These are phyloP conservation scores for Amorpha juglandis DNA, from an alignment of 2,888 invertebrate genomes.

Conservation along the genomic window DNA sequence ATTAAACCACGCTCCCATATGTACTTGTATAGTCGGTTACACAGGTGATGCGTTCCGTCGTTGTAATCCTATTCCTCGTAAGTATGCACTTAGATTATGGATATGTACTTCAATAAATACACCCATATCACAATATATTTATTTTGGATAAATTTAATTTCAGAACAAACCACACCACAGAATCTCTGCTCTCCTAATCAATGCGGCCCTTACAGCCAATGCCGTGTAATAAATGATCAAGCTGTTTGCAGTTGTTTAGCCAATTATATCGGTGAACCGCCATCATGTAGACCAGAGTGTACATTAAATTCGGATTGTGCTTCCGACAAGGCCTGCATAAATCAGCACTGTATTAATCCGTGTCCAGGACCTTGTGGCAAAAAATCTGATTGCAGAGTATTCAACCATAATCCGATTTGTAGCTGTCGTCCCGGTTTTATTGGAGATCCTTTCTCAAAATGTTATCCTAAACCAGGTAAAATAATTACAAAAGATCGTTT, in stretches of 20 bases:
- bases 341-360: slow-evolving; percentile 88
- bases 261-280: slow-evolving; percentile 87
- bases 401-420: slow-evolving; percentile 89
- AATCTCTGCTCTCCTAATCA: slow-evolving; percentile 84
- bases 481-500: not conserved
- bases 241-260: slow-evolving; percentile 89
- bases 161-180: slow-evolving; percentile 73
- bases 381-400: slow-evolving; percentile 88
- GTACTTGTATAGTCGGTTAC: slow-evolving; percentile 86
- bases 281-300: slow-evolving; percentile 88
- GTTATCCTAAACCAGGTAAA: slow-evolving; percentile 82
- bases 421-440: slow-evolving; percentile 85
- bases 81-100: slow-evolving; percentile 44
- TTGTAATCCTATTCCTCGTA: slow-evolving; percentile 73
- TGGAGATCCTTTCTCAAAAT: slow-evolving; percentile 88
- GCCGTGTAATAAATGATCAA: slow-evolving; percentile 83
- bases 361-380: slow-evolving; percentile 89
- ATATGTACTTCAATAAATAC: slow-evolving; percentile 21
- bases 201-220: slow-evolving; percentile 86
- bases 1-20: slow-evolving; percentile 88
- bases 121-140: slow-evolving; percentile 25
- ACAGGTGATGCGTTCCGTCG: slow-evolving; percentile 86
- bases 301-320: slow-evolving; percentile 87
- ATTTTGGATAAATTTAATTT: slow-evolving; percentile 37
- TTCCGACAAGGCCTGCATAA: slow-evolving; percentile 86